A percentile compares a stretch with the other conserved stretches of the same genome.
These are phyloP conservation scores for Platalea minor DNA, from an alignment of 2,797 vertebrate species.

Conservation along the genomic window DNA sequence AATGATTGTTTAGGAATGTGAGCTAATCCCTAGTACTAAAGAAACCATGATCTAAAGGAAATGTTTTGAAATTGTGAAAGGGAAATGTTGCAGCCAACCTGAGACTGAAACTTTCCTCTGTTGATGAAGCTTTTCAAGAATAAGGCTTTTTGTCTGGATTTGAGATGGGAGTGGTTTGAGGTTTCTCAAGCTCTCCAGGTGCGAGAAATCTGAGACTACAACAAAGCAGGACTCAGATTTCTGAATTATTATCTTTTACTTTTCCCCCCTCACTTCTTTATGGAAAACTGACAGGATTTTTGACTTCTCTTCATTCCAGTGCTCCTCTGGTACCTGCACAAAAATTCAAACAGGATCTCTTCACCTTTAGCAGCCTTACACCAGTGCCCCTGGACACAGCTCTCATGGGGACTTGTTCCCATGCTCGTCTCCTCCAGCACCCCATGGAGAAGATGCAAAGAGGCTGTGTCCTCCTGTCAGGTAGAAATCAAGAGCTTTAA, in stretches of 20 bases:
- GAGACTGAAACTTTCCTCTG: not conserved
- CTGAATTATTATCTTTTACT: not conserved
- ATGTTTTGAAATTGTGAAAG: not conserved
- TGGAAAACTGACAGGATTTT: not conserved
- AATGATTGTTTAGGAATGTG: not conserved
- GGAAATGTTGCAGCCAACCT: not conserved
- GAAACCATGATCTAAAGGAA: not conserved
- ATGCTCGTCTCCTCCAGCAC: fast-evolving
- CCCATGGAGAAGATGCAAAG: not conserved
- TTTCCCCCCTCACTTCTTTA: not conserved
- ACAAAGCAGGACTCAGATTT: not conserved
- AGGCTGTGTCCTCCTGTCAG: not conserved
- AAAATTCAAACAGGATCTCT: not conserved
- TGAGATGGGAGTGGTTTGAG: not conserved
- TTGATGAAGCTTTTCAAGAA: not conserved
- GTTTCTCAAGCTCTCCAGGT: not conserved
- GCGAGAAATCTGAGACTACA: not conserved
- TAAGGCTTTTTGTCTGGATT: not conserved
- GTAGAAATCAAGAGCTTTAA: not conserved
- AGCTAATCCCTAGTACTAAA: not conserved
- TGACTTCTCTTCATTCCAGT: not conserved
- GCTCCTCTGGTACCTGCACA: not conserved
- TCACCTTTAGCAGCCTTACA: no score
- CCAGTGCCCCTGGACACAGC: no score
- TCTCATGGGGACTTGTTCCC: not conserved